Evolutionary conservation across 2,888 invertebrate species (phyloP), one percentile per base, ranked within the genome.

Genomic region (Teinopalpus imperialis): DNA sequence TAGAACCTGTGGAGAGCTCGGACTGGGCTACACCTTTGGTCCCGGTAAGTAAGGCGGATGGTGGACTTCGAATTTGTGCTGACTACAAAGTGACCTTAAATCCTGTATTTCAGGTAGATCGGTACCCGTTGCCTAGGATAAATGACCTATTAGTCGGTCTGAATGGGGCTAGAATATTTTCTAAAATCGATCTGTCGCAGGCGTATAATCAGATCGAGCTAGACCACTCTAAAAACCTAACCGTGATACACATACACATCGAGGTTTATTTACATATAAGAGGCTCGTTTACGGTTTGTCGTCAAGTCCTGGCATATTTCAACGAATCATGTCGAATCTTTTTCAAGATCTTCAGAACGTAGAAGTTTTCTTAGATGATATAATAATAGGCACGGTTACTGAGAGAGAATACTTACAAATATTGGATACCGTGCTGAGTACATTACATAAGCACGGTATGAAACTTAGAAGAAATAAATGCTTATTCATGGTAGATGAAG

Each of bases 21-120:
- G 59, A 61, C 43, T 61, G 57, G 58, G 58, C 58, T 1, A 44
- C 57, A 3, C 57, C 57, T 0, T 12, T 59, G 30, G 55, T 56
- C 2, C 49, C 52, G 6, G 58, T 57, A 2, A 24, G 16, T 2
- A 62, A 64, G 29, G 35, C 54, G 0, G 59, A 59, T 14, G 62
- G 59, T 47, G 56, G 36, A 7, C 50, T 64, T 1, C 13, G 61
- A 8, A 48, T 63, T n/a, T 62, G 60, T 29, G 59, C 36, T 0
- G 61, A 63, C 44, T 63, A 42, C 40, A 62, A 64, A 40, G 1
- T 59, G 8, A 63, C 58, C 0, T 24, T 61, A 5, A 65, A 65
- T 35, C 61, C 56, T n/a, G 29, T 37, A 1, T 24, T 61, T 2
- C 58, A 60, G 13, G 45, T 65, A 1, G 63, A 60, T 41, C 58